phyloP scores from a whole-genome alignment of 1,140 invertebrate genomes.

The Heliconius nattereri region DNA sequence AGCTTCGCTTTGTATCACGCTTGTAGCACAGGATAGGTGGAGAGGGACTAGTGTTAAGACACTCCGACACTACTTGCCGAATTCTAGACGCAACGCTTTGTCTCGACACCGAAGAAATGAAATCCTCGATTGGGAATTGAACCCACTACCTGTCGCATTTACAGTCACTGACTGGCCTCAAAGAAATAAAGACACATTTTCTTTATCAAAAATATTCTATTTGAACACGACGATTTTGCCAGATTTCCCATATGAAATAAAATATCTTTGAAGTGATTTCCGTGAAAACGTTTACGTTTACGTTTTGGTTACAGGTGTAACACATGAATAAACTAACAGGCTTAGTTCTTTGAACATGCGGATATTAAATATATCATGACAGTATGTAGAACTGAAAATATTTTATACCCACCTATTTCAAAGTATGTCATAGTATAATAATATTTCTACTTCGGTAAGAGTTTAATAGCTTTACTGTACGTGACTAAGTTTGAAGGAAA shows the following conservation, averaged over 20 bases:
- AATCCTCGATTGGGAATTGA: no score
- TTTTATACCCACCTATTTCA: background rate
- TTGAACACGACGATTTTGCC: background rate
- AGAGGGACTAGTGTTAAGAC: no score
- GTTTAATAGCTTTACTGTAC: slow-evolving; percentile 27
- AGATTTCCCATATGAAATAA: background rate
- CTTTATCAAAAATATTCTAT: background rate
- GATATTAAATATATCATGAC: background rate
- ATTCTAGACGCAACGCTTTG: no score
- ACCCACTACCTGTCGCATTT: no score
- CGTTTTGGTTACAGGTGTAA: background rate
- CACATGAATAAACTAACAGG: background rate
- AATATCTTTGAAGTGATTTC: background rate
- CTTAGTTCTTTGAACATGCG: background rate
- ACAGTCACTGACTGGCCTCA: no score
- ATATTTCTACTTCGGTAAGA: slow-evolving; percentile 20
- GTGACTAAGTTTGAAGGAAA: slow-evolving; percentile 28
- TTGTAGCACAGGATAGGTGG: no score
- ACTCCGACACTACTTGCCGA: no score
- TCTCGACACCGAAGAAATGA: no score
- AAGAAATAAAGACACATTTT: background rate
- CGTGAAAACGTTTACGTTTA: background rate
- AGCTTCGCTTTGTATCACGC: no score
- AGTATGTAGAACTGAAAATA: background rate
- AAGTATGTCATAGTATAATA: slow-evolving; percentile 1